Base-by-base conservation (phyloP, 2,797 vertebrate species). In the Hoplostethus mediterraneus region DNA sequence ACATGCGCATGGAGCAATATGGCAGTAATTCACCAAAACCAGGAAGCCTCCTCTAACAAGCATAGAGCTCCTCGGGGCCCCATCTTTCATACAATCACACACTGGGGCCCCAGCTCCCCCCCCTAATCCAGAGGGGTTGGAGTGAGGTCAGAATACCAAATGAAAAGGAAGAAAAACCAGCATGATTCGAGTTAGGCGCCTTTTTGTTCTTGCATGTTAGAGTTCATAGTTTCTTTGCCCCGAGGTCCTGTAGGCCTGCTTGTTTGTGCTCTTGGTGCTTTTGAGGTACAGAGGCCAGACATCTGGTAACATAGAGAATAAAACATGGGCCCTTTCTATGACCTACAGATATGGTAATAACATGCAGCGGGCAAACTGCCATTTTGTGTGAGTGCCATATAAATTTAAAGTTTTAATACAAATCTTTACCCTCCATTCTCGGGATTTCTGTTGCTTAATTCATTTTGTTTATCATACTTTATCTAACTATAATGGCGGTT, bases 1-100 rank as follows among this genome's bases (percentile, higher is more conserved):
- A 78, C 79, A 87, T 68, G 45, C 45, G 1, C 14, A 10, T 36
- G 0, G 28, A 68, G 80, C 73, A 86, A 85, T 86, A 55, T 87
- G 86, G 85, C 83, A 89, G 71, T 89, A 90, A 90, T 90, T 92
- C 89, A 90, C 64, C n/a, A 5, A 57, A 80, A 79, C 82, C 81
- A 80, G 79, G 74, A 90, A 87, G 82, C 67, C 53, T 78, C 72
- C 59, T 72, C 79, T 78, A 80, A 83, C 81, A 71, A 60, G 76
- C 68, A 1, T 66, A 30, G 67, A 78, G 83, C 79, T 90, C 87
- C 87, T 87, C 69, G 0, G 84, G 89, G 87, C 71, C 77, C 73
- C 85, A 77, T 87, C 68, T 62, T 84, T 87, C 81, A 88, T 75
- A 64, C 47, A 82, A 78, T 86, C 84, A 83, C 77, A 82, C 76